A percentile compares a stretch with the other conserved stretches of the same genome.
Conservation (phyloP, 2,113 vertebrate genomes). For the Onychorhynchus coronatus region DNA sequence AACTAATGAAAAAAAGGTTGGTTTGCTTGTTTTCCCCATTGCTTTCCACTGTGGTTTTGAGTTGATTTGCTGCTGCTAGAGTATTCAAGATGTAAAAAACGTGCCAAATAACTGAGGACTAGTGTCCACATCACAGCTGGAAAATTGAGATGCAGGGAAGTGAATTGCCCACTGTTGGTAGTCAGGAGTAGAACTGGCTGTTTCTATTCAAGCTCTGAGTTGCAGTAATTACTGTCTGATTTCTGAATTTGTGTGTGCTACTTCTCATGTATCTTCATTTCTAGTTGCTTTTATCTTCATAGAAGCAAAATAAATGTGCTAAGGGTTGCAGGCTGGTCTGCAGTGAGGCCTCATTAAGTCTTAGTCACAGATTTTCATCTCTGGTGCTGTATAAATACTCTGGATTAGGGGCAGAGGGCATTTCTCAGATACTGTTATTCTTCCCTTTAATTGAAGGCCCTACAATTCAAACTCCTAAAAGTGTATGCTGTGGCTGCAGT, state of each 20-base stretch:
- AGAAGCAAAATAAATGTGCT: neutral
- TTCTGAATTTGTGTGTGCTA: neutral
- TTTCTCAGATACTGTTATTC: neutral
- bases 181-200: neutral
- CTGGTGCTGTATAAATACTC: neutral
- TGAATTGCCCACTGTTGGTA: neutral
- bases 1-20: neutral
- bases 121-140: neutral
- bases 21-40: neutral
- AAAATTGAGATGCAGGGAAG: neutral
- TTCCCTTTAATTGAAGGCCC: rapidly evolving
- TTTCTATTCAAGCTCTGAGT: neutral
- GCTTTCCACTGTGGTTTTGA: neutral
- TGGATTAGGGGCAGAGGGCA: neutral
- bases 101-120: neutral
- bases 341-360: neutral
- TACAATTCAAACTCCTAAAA: neutral
- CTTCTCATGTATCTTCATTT: neutral
- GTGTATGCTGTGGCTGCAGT: neutral
- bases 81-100: neutral
- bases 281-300: neutral
- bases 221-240: neutral
- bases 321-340: neutral
- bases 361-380: neutral
- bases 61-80: neutral